These are phyloP conservation scores for Drosophila quasianomalipes DNA, from an alignment of 2,888 invertebrate species.

Conservation along the genomic window DNA sequence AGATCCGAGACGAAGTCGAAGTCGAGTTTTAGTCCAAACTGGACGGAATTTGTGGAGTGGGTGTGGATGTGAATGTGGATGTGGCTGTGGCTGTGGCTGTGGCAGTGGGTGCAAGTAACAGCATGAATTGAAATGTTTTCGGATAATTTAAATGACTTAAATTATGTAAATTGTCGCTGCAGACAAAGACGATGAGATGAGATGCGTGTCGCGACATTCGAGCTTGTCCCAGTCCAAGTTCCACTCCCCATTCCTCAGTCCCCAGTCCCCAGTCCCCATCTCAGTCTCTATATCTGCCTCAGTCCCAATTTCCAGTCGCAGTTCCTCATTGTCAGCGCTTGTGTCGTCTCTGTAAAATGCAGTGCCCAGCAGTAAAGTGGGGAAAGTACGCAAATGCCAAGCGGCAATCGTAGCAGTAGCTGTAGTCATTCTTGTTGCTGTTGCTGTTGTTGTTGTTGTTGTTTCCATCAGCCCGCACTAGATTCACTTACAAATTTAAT, in stretches of 20 bases:
- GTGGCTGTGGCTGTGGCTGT: constrained; percentile 18
- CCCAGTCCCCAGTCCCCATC: not conserved
- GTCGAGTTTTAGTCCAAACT: constrained; percentile 21
- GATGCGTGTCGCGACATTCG: constrained; percentile 30
- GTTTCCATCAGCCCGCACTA: constrained; percentile 79
- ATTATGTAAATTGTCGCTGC: constrained; percentile 84
- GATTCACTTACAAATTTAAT: constrained; percentile 86
- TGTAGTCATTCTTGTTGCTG: not conserved
- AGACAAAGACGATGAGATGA: constrained; percentile 68
- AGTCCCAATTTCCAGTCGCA: constrained; percentile 6
- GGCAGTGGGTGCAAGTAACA: constrained; percentile 60
- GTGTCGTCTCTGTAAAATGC: constrained; percentile 48
- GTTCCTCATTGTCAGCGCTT: constrained; percentile 59
- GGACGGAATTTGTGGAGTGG: constrained; percentile 19
- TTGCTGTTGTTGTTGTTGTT: not conserved
- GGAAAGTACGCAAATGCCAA: constrained; percentile 20
- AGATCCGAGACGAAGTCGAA: constrained; percentile 10
- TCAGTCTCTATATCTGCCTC: not conserved
- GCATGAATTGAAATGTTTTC: constrained; percentile 79
- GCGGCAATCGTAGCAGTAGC: constrained; percentile 10
- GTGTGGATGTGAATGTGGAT: constrained; percentile 4
- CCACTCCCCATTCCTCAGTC: not conserved
- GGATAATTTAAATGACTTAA: constrained; percentile 82
- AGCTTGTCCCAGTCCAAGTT: constrained; percentile 28
- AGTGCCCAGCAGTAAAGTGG: constrained; percentile 30